Evolutionary conservation across 2,113 vertebrate genomes (phyloP), one percentile per base, ranked within the genome.

Genomic region (Pangasianodon gigas): DNA sequence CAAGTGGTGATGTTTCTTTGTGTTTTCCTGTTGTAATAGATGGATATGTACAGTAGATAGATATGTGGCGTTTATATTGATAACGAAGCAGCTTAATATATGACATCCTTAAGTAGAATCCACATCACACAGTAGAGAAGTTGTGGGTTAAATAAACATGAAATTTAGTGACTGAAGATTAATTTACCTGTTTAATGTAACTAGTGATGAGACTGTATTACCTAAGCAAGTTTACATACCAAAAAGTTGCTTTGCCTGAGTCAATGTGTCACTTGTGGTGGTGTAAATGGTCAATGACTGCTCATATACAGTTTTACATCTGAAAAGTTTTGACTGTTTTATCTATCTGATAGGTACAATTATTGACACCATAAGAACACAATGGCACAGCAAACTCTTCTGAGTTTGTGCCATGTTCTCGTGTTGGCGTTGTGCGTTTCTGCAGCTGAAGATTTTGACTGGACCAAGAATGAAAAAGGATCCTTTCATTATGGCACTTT

Each of bases 401-500:
- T 94, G 90, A 93, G 89, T 60, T 51, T 87, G 10, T 93, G 91
- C 93, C 95, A 91, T n/a, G 41, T 93, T 86, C 92, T 97, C 0
- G 37, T 92, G 26, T 93, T 95, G 88, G 52, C 90, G 65, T 32
- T 89, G 13, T 69, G 48, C 41, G 94, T 94, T 65, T 95, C 93
- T 0, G 81, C 93, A 56, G 80, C 93, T 14, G 91, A 95, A 77
- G 96, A 96, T 44, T 96, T 96, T 88, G 93, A 94, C 60, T 96
- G 96, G 95, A 97, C 96, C 58, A 97, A 96, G 94, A 96, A 95
- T 24, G 95, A 97, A 0, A 95, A 90, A 0, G 93, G 95, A 56
- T 96, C 97, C 69, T 99, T 98, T 96, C 96, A 96, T 92, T 98
- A 97, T 0, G 96, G 97, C 91, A 97, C 93, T 24, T 98, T 99